Conservation (phyloP, 2,797 vertebrate species). For the Sciurus vulgaris region DNA sequence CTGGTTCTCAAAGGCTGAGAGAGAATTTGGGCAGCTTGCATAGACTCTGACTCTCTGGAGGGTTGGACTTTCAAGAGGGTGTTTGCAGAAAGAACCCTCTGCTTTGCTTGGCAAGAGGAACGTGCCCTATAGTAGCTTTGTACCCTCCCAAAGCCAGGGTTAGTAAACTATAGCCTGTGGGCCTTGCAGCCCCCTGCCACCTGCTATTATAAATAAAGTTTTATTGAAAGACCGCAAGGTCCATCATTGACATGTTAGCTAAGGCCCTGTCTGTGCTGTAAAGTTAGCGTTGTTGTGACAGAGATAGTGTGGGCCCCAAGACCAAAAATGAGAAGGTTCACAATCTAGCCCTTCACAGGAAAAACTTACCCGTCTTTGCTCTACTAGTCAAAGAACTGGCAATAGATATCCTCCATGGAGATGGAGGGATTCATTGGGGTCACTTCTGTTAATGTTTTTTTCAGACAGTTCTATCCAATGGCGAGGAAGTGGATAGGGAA, state of each 20-base stretch:
- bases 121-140: neutral
- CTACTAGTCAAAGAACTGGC: neutral
- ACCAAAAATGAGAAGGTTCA: neutral
- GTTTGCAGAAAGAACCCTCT: neutral
- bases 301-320: neutral
- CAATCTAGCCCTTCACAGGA: neutral
- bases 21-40: neutral
- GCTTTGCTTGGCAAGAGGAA: neutral
- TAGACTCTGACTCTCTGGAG: neutral
- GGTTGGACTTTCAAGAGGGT: neutral
- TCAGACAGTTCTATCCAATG: neutral
- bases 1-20: slow-evolving; percentile 57
- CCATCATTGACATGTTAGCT: neutral
- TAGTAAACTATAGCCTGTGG: neutral
- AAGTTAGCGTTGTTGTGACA: neutral
- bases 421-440: neutral
- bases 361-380: neutral
- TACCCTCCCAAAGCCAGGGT: neutral
- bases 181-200: neutral
- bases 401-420: neutral
- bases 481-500: neutral
- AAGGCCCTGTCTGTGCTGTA: neutral
- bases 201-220: slow-evolving; percentile 49
- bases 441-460: neutral
- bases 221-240: neutral